Evolutionary conservation across 2,797 vertebrate genomes (phyloP).

Genomic region (Amniataba percoides): DNA sequence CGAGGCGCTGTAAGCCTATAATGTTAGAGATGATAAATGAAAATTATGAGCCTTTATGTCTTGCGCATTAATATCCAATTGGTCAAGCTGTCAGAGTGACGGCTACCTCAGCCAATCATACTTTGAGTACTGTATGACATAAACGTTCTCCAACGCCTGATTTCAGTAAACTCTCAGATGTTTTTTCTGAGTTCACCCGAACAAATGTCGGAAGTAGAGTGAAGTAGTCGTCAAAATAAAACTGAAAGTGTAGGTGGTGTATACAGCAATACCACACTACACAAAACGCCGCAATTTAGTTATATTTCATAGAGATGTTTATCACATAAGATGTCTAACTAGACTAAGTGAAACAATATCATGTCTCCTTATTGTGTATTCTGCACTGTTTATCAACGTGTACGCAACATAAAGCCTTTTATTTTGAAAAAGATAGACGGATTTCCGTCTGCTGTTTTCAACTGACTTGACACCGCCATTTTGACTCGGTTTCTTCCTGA

Average conservation of each 20-base stretch:
- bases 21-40: neutral
- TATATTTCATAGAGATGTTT: neutral
- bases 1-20: no score
- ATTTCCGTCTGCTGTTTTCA: rapidly evolving
- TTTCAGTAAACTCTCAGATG: neutral
- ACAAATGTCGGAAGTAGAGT: neutral
- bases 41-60: neutral
- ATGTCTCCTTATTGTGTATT: neutral
- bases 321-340: neutral
- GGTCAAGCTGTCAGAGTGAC: constrained; percentile 13
- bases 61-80: constrained; percentile 21
- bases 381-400: no score
- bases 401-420: neutral
- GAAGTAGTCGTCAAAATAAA: neutral
- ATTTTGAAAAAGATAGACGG: constrained; percentile 3
- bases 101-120: constrained; percentile 1
- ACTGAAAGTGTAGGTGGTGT: rapidly evolving
- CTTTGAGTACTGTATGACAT: neutral
- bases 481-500: constrained; percentile 51
- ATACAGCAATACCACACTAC: neutral
- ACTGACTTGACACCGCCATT: neutral
- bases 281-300: rapidly evolving
- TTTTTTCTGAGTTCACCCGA: rapidly evolving
- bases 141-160: neutral
- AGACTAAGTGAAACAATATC: neutral